A percentile compares a stretch with the other conserved stretches of the same genome.
Conservation (phyloP, 1,140 invertebrate genomes). For the Euura lappo region DNA sequence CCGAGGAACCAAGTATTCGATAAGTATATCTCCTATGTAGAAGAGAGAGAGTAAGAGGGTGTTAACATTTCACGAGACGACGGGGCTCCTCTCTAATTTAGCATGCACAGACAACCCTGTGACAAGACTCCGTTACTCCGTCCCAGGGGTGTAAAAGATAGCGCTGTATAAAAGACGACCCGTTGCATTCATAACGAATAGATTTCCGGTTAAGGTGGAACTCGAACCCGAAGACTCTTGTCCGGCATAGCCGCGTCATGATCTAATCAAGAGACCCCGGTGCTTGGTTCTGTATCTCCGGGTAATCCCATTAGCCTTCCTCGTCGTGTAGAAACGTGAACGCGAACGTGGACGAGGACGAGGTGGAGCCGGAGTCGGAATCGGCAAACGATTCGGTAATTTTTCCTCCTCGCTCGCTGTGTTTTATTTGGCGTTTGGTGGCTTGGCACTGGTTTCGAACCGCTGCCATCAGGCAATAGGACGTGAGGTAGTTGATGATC, state of each 20-base stretch:
- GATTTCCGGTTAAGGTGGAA: background rate
- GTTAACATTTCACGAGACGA: slow-evolving; percentile 52
- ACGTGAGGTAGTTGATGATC: slow-evolving; percentile 6
- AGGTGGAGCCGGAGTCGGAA: background rate
- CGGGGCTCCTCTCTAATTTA: slow-evolving; percentile 31
- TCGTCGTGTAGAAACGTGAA: background rate
- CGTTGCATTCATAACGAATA: background rate
- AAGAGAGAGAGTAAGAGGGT: slow-evolving; percentile 8
- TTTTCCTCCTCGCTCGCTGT: background rate
- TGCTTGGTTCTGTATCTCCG: background rate
- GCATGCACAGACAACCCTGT: slow-evolving; percentile 57
- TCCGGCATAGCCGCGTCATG: background rate
- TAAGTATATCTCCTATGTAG: slow-evolving; percentile 37
- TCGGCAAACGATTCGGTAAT: background rate
- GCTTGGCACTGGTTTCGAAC: slow-evolving; percentile 2
- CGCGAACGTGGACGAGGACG: background rate
- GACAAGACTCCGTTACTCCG: slow-evolving; percentile 55
- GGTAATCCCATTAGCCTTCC: background rate
- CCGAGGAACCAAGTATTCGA: slow-evolving; percentile 29
- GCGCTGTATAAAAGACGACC: too few species aligned
- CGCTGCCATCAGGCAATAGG: background rate
- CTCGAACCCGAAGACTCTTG: too few species aligned
- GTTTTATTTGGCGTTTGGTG: background rate
- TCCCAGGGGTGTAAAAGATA: slow-evolving; percentile 38
- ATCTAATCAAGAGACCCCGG: background rate